phyloP scores from a whole-genome alignment of 2,888 invertebrate genomes.

The Nemotelus pantherinus region DNA sequence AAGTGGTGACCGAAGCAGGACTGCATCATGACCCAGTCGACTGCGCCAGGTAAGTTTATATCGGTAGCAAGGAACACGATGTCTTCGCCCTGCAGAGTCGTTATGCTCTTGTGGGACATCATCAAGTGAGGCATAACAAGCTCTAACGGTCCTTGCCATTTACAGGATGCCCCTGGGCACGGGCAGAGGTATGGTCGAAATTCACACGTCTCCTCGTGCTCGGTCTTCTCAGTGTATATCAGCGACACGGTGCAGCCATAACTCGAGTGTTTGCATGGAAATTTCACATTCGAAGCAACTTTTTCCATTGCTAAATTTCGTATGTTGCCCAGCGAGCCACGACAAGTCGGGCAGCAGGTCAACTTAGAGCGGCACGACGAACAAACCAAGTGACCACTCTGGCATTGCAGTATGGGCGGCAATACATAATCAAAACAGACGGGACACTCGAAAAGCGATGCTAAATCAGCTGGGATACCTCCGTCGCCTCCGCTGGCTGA shows the following conservation, averaged over 20 bases:
- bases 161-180: slow-evolving; percentile 99
- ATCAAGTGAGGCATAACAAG: slow-evolving; percentile 99
- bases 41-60: slow-evolving; percentile 98
- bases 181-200: slow-evolving; percentile 98
- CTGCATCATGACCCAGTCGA: slow-evolving; percentile 99
- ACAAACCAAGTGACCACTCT: slow-evolving; percentile 98
- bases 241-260: slow-evolving; percentile 94
- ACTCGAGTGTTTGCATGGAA: slow-evolving; percentile 97
- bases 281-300: slow-evolving; percentile 97
- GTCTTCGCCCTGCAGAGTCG: slow-evolving; percentile 98
- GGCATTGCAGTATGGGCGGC: slow-evolving; percentile 98
- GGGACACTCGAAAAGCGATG: slow-evolving; percentile 92
- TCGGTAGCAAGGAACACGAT: slow-evolving; percentile 99
- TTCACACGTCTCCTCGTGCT: slow-evolving; percentile 98
- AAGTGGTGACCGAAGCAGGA: slow-evolving; percentile 99
- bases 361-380: slow-evolving; percentile 96
- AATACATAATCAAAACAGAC: slow-evolving; percentile 99
- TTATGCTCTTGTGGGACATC: slow-evolving; percentile 97
- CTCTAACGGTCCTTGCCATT: slow-evolving; percentile 98
- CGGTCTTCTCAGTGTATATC: slow-evolving; percentile 96
- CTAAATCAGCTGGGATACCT: slow-evolving; percentile 83
- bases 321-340: slow-evolving; percentile 96
- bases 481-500: slow-evolving; percentile 65
- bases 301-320: slow-evolving; percentile 99
- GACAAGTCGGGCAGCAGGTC: slow-evolving; percentile 96